Evolutionary conservation across 1,140 invertebrate species (phyloP), one percentile per base, ranked within the genome.

Genomic region (Anastrepha obliqua): DNA sequence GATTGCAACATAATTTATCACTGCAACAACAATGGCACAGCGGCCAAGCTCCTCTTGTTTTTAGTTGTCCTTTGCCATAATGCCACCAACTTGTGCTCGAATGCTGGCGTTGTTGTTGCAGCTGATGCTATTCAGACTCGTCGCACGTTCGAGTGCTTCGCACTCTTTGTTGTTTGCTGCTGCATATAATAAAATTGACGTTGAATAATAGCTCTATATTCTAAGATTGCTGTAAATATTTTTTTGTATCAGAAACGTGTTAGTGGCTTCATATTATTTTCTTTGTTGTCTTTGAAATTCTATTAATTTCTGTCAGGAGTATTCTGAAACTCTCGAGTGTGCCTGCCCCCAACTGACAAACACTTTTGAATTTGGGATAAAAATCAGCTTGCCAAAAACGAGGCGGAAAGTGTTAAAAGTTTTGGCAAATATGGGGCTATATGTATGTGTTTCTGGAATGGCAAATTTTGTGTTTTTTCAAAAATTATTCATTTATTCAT

Each of bases 1-100:
- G 44, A 81, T 81, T 81, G 74, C 74, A 81, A 81, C 74, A 81
- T 81, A 81, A 81, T 81, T 81, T 81, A 81, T 81, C 74, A 81
- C 51, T 81, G 47, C 74, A 81, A 81, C 74, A 81, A 81, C 74
- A 81, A 81, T 81, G 74, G 74, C 74, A 81, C 74, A 81, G 44
- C 74, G 47, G 74, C 42, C 47, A 42, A 55, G 9, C 13, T 67
- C 5, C 64, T 67, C 64, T 39, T 67, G 20, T 29, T 67, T 67
- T 8, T 8, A 20, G 29, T 8, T 29, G n/a, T 6, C 64, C 64
- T 39, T 67, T 67, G 64, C 20, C 29, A 7, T 39, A 67, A 17
- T 17, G 60, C 60, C 15, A 62, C n/a, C 15, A 62, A 62, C n/a
- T 17, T 15, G 60, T 8, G 60, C 60, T 62, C n/a, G 15, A 8